Conservation (phyloP, 2,797 vertebrate species). For the Coccyzus lansbergi region DNA sequence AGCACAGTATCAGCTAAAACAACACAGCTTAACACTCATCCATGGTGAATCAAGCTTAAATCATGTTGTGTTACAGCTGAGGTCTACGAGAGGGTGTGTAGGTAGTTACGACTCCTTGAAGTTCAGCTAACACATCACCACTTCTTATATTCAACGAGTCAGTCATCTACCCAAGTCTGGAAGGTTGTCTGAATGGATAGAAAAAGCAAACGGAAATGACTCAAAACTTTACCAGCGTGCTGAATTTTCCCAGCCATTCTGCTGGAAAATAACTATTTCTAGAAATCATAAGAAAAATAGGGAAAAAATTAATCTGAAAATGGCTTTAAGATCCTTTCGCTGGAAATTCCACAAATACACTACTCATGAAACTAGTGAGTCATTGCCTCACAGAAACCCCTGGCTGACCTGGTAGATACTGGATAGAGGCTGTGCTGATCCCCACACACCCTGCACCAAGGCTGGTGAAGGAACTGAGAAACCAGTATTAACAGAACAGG, state of each 20-base stretch:
- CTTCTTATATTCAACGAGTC: not conserved
- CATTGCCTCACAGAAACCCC: not conserved
- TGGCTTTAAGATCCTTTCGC: not conserved
- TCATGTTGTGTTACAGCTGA: accelerated
- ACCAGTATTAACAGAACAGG: not conserved
- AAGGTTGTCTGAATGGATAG: not conserved
- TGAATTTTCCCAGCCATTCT: not conserved
- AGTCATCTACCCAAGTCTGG: not conserved
- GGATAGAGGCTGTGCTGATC: not conserved
- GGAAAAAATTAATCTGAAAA: not conserved
- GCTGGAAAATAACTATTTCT: not conserved
- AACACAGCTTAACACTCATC: not conserved
- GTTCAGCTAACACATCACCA: not conserved
- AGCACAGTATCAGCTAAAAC: not conserved
- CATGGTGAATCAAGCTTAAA: not conserved
- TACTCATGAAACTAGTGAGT: not conserved
- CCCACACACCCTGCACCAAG: accelerated
- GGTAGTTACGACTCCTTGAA: not conserved
- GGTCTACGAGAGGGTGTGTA: not conserved
- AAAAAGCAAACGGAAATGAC: not conserved
- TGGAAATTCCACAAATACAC: not conserved
- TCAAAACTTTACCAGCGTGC: not conserved
- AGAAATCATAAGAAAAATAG: not conserved
- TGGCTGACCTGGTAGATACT: not conserved
- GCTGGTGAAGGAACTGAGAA: not conserved